phyloP scores from a whole-genome alignment of 1,140 invertebrate genomes.

The Aphidius ervi region DNA sequence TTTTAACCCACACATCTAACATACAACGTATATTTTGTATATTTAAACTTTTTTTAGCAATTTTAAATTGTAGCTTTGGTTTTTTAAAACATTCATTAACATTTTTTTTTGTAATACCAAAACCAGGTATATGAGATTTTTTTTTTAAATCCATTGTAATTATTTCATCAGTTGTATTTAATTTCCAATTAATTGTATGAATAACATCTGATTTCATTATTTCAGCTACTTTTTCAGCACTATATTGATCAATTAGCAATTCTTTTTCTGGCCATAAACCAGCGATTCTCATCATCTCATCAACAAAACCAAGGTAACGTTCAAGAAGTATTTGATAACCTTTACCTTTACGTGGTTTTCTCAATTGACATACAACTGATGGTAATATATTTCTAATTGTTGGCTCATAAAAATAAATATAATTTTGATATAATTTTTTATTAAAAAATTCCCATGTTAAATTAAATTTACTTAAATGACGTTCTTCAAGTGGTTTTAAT shows the following conservation, averaged over 20 bases:
- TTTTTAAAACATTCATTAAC: conserved; percentile 4
- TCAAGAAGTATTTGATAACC: conserved; percentile 55
- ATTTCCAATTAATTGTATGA: conserved; percentile 9
- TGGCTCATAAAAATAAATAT: conserved; percentile 59
- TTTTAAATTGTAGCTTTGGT: not conserved
- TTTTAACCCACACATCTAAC: conserved; percentile 9
- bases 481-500: conserved; percentile 56
- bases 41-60: not conserved
- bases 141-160: not conserved
- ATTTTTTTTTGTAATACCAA: not conserved
- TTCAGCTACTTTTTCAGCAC: conserved; percentile 26
- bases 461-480: conserved; percentile 58
- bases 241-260: conserved; percentile 57
- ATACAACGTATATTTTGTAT: conserved; percentile 6
- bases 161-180: conserved; percentile 10
- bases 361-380: conserved; percentile 25
- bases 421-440: conserved; percentile 62
- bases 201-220: conserved; percentile 17
- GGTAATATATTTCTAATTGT: conserved; percentile 59
- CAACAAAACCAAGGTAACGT: conserved; percentile 59
- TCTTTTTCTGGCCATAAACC: conserved; percentile 59
- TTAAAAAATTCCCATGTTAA: conserved; percentile 63
- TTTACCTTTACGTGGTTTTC: conserved; percentile 49
- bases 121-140: conserved; percentile 9
- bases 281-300: conserved; percentile 61